Conservation (phyloP, 2,113 vertebrate genomes). For the Rattus rattus region DNA sequence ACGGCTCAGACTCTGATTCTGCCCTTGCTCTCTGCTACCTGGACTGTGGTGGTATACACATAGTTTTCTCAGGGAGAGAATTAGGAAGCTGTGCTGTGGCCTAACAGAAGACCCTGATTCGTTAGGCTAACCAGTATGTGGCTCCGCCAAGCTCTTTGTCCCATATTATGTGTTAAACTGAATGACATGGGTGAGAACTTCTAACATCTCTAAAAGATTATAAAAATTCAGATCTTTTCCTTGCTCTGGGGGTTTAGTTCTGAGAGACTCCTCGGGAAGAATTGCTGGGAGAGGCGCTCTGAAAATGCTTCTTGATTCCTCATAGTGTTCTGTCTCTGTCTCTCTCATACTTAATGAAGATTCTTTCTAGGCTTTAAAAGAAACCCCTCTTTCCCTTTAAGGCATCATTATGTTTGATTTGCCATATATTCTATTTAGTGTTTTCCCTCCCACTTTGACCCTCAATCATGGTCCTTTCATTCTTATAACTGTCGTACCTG, state of each 20-base stretch:
- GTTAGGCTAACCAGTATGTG: background rate
- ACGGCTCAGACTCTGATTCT: background rate
- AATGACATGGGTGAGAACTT: background rate
- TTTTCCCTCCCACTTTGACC: background rate
- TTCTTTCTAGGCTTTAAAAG: background rate
- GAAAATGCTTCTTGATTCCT: background rate
- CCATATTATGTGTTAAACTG: background rate
- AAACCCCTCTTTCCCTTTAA: background rate
- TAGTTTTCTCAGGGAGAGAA: background rate
- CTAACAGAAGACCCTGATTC: background rate
- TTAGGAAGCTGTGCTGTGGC: background rate
- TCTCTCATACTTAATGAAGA: background rate
- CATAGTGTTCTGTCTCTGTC: too few species aligned
- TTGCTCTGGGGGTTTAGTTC: background rate
- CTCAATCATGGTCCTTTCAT: background rate
- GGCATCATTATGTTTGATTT: background rate
- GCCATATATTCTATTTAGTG: background rate
- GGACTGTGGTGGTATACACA: background rate
- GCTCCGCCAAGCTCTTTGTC: background rate
- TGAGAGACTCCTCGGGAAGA: background rate
- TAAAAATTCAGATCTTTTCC: background rate
- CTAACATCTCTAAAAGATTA: background rate
- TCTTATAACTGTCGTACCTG: background rate
- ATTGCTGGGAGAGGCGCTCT: background rate
- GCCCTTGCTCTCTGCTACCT: background rate